Base-by-base conservation (phyloP, 2,797 vertebrate species). In the Harpagifer antarcticus region DNA sequence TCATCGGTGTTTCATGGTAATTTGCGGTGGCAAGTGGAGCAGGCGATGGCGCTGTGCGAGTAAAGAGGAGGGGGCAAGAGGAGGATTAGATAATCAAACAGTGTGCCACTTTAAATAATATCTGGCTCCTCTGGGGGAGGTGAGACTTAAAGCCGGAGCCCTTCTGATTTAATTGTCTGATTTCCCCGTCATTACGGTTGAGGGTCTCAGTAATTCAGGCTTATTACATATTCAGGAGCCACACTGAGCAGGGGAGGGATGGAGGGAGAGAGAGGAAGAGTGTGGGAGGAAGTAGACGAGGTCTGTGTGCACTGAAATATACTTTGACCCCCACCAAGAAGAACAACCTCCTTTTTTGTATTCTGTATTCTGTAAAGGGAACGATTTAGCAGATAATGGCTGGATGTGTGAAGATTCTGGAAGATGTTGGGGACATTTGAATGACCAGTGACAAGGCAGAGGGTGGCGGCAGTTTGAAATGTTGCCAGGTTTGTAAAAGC, bases 141-240 rank as follows among this genome's bases (percentile, higher is more conserved):
- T 93, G 92, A 91, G 92, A 94, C 91, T 94, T 94, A 91, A 90
- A 94, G 91, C 93, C 83, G 86, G 87, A 92, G 86, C 90, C 89
- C 91, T 87, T 91, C 87, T 90, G 93, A 90, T 95, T 95, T 95
- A 96, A 96, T 94, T 95, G 94, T 93, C 92, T 95, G 93, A 95
- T 95, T 91, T 94, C 92, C 92, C 90, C 89, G 92, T 95, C 94
- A 95, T 95, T 96, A 96, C 89, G 89, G 94, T 94, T 90, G 92
- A 96, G 94, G 90, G 88, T 88, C 91, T 95, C 90, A 79, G 93
- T 94, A 95, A 96, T 94, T 96, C 94, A 93, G 88, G 78, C 81
- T 92, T 88, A 95, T 94, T 94, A 95, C 96, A 96, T 94, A 96
- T 96, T 95, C 95, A 95, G 93, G 77, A 94, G 90, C 83, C 83